Evolutionary conservation across 1,140 invertebrate genomes (phyloP), one percentile per base, ranked within the genome.

Genomic region (Drosophila ambigua): DNA sequence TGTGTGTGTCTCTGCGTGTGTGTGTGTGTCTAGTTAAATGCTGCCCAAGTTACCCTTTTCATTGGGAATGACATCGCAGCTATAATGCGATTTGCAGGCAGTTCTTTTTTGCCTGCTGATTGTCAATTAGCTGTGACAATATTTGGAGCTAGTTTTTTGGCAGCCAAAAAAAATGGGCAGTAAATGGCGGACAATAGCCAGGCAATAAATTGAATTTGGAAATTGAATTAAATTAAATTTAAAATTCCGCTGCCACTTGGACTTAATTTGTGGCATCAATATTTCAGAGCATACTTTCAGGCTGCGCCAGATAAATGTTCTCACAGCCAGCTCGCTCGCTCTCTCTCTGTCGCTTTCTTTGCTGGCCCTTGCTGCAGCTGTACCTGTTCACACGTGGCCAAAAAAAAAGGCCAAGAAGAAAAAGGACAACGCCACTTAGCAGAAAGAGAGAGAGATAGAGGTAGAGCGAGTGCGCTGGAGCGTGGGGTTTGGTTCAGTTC

Each of bases 71-170:
- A 61, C 63, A 78, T 75, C 77, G 57, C 44, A 35, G 41, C 46
- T 46, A 26, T 58, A 63, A 83, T 72, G 58, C 51, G 72, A 79
- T 80, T 80, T 66, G 49, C 11, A 60, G 43, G 15, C 44, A 50
- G 46, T 58, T 24, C 46, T 28, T 66, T 66, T 61, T 75, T 57
- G 15, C 24, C 16, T 45, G 39, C 20, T 48, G 58, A 52, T 71
- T 77, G 83, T 77, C 83, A 87, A 87, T 87, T 87, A 87, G 83
- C 59, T 77, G 52, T 64, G 41, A 69, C 72, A 82, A 88, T 66
- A 88, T 24, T 73, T 69, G 52, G 67, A 59, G 49, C 55, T 49
- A 35, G 50, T 49, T 64, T 61, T 66, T 16, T 41, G 49, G 16
- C 20, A 28, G 28, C 24, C 11, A 39, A 65, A 53, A 46, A 13